Conservation (phyloP, 2,797 vertebrate species). For the Liparis tanakae region DNA sequence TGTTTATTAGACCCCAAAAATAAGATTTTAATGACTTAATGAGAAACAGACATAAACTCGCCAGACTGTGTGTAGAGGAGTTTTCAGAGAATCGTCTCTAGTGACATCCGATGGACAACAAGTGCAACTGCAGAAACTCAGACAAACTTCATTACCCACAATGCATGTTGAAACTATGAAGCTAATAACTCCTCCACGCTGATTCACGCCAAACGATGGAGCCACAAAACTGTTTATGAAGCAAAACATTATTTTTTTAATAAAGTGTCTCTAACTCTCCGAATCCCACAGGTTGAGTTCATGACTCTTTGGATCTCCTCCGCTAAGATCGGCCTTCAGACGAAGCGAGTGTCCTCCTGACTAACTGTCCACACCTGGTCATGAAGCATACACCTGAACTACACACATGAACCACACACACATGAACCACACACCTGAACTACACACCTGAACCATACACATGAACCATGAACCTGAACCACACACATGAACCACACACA, state of each 20-base stretch:
- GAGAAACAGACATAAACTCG: conserved; percentile 3
- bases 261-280: background rate
- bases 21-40: background rate
- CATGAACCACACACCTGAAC: too few species aligned
- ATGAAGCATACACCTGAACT: background rate
- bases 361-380: conserved; percentile 34
- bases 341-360: conserved; percentile 52
- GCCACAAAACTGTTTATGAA: too few species aligned
- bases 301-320: conserved; percentile 13
- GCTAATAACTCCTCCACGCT: background rate
- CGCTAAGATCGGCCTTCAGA: conserved; percentile 33
- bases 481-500: too few species aligned
- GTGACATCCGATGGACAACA: conserved; percentile 74
- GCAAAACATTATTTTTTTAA: too few species aligned
- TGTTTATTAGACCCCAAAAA: too few species aligned
- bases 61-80: background rate
- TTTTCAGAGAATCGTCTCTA: conserved; percentile 53
- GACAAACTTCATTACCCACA: background rate
- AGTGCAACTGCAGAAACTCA: conserved; percentile 62
- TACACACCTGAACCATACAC: too few species aligned
- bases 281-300: background rate
- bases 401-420: too few species aligned
- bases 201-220: too few species aligned
- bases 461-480: too few species aligned
- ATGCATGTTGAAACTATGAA: background rate